Conservation (phyloP, 2,797 vertebrate species). For the Distichodus sexfasciatus region DNA sequence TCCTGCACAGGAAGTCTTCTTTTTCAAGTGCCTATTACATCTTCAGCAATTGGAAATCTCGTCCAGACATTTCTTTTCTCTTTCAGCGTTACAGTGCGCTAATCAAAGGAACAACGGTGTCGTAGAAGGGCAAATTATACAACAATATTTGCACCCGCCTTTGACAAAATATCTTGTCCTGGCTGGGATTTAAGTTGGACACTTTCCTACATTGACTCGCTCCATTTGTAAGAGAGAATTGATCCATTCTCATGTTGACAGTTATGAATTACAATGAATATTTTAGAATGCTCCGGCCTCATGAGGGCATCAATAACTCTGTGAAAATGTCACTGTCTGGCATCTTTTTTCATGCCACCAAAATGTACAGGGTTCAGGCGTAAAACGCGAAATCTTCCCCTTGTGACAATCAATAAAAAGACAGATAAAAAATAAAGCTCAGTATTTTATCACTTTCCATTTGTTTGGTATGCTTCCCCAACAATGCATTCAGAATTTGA, state of each 20-base stretch:
- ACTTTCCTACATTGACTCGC: conserved; percentile 7
- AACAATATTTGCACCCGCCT: background rate
- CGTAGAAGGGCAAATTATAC: background rate
- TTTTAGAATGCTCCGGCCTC: conserved; percentile 4
- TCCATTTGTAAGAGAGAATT: conserved; percentile 11
- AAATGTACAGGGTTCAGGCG: conserved; percentile 4
- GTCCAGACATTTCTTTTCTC: conserved; percentile 29
- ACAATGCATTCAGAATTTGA: conserved; percentile 27
- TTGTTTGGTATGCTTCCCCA: conserved; percentile 32
- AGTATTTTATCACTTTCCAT: conserved; percentile 31
- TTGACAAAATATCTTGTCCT: background rate
- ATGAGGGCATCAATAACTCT: conserved; percentile 20
- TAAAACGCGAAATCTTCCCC: background rate
- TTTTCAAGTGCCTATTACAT: conserved; percentile 55
- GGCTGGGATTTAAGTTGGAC: background rate
- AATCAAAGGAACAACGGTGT: background rate
- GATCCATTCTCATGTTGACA: conserved; percentile 22
- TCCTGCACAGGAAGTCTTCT: conserved; percentile 33
- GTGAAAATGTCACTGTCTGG: conserved; percentile 10
- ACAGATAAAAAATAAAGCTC: conserved; percentile 29
- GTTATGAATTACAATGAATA: conserved; percentile 7
- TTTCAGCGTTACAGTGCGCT: background rate
- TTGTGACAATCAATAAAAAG: conserved; percentile 20
- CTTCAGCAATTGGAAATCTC: conserved; percentile 44
- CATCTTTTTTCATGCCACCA: background rate